Percentiles rank a stretch among this genome's conserved stretches.
phyloP scores from a whole-genome alignment of 1,140 invertebrate genomes.

The Idris sp. region DNA sequence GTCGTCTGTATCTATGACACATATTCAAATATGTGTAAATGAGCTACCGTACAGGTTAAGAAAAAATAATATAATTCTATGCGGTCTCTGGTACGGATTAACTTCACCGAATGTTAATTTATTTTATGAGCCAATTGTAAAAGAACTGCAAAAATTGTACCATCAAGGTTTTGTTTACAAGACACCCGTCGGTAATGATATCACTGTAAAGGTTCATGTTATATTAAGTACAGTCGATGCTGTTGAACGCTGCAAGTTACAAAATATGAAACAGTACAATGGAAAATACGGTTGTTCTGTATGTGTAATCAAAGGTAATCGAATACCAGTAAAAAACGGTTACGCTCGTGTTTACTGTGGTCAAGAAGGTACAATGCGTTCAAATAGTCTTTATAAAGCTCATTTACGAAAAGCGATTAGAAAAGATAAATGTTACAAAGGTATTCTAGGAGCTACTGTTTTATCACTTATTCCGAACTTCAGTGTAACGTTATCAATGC shows the following conservation, averaged over 20 bases:
- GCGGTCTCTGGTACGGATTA: conserved; percentile 28
- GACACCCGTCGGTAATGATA: not conserved
- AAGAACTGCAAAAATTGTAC: conserved; percentile 6
- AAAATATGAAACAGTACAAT: conserved; percentile 36
- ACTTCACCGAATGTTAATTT: conserved; percentile 12
- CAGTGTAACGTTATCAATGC: conserved; percentile 48
- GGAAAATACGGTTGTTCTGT: conserved; percentile 29
- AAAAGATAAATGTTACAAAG: conserved; percentile 10
- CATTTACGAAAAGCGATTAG: not conserved
- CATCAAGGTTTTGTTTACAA: conserved; percentile 20
- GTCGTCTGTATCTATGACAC: conserved; percentile 6
- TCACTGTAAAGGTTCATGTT: conserved; percentile 25
- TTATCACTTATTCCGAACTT: conserved; percentile 32
- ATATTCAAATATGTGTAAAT: conserved; percentile 28
- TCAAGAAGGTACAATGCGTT: not conserved
- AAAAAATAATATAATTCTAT: conserved; percentile 33
- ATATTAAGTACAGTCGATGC: conserved; percentile 31
- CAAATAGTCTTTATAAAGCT: not conserved
- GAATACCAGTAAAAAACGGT: conserved; percentile 15
- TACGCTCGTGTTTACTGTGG: conserved; percentile 18
- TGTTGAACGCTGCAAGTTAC: conserved; percentile 8
- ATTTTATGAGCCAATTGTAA: conserved; percentile 8
- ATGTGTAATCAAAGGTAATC: conserved; percentile 28
- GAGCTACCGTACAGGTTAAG: conserved; percentile 29
- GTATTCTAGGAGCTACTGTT: conserved; percentile 36